Evolutionary conservation across 2,888 invertebrate genomes (phyloP).

Genomic region (Tineola bisselliella): DNA sequence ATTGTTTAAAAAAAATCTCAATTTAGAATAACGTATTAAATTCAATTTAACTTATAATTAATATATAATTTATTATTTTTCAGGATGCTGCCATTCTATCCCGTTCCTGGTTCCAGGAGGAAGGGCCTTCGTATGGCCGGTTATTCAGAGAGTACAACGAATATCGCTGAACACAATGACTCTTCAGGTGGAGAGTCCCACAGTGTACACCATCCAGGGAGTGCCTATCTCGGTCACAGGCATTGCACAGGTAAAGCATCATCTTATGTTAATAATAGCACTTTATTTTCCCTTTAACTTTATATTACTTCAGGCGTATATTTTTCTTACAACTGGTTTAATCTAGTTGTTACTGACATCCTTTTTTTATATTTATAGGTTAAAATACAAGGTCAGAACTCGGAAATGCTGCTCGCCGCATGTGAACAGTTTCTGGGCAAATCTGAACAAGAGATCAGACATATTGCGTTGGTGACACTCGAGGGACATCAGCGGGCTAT

Average conservation of each 20-base stretch:
- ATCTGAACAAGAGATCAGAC: conserved; percentile 85
- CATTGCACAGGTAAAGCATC: conserved; percentile 84
- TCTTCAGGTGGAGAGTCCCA: conserved; percentile 93
- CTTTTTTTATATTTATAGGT: conserved; percentile 70
- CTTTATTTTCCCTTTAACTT: no score
- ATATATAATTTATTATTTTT: conserved; percentile 16
- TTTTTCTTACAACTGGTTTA: no score
- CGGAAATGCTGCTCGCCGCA: conserved; percentile 88
- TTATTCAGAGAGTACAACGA: conserved; percentile 86
- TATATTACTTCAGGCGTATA: no score
- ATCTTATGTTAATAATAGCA: no score
- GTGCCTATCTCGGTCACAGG: conserved; percentile 97
- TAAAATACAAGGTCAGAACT: conserved; percentile 89
- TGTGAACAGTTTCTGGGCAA: conserved; percentile 96
- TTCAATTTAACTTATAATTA: no score
- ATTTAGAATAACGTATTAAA: no score
- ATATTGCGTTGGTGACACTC: conserved; percentile 89
- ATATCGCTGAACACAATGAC: conserved; percentile 98
- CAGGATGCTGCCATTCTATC: conserved; percentile 95
- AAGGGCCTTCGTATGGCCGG: conserved; percentile 96
- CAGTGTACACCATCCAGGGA: conserved; percentile 95
- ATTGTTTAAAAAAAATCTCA: no score
- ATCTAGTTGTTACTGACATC: no score
- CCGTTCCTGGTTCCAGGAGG: conserved; percentile 95
- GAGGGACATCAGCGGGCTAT: conserved; percentile 96